Base-by-base conservation (phyloP, 2,113 vertebrate genomes). In the Agapornis roseicollis region DNA sequence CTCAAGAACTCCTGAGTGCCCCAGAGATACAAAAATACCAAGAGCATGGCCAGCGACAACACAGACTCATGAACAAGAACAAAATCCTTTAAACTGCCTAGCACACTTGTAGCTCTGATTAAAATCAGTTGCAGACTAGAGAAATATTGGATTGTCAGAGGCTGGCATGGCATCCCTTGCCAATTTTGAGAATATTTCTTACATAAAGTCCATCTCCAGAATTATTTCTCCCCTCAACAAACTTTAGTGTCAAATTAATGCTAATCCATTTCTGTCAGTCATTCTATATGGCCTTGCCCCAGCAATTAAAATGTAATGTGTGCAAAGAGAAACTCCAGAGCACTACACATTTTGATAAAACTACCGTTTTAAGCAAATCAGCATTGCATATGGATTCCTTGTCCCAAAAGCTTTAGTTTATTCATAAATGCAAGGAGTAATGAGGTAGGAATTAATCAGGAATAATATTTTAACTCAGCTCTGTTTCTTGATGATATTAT, bases 381-480 rank as follows among this genome's bases (percentile, higher is more conserved):
- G 39, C 77, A 84, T 55, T 94, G 93, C 85, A 91, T 82, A 94
- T 82, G 24, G 13, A 53, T 11, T 94, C 31, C 29, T 27, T 88
- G 58, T 77, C 72, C 53, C 4, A 0, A 50, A 27, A 81, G 77
- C 42, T 88, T 90, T 78, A 66, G 60, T 29, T 91, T 86, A 91
- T 80, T 94, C 77, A 56, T 91, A 90, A 85, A 24, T 66, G 47
- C 24, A 52, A 90, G 73, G 10, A 90, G n/a, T 53, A 91, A 92
- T 69, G 55, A 89, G 35, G 74, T 56, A 69, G 39, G 31, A 94
- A 89, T 88, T 94, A 90, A 93, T 92, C 19, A 96, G 77, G 55
- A 94, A 90, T 52, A 53, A 80, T 42, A 94, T 65, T 94, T 95
- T 85, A 76, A 41, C 42, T 81, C 80, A 90, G 31, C 28, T 95